Base-by-base conservation (phyloP, 2,797 vertebrate genomes). In the Enteromius thamalakanensis region DNA sequence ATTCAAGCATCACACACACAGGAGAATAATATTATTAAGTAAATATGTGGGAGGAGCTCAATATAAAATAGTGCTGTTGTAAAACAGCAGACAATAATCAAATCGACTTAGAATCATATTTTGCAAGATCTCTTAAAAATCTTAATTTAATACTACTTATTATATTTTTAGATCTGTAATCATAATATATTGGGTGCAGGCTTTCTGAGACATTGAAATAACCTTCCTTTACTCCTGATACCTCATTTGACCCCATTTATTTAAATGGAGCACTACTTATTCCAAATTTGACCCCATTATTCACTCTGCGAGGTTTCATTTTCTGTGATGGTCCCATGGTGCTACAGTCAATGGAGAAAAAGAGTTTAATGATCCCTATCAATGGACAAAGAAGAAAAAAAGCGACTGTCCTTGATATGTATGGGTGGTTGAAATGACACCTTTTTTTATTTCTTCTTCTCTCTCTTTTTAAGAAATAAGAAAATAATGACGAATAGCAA, bases 141-240 rank as follows among this genome's bases (percentile, higher is more conserved):
- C 32, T 75, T 55, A 10, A 40, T 90, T 89, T 68, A 88, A 90
- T 92, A 90, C 82, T 90, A 1, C 37, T 37, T 1, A 37, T 37
- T 3, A 76, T 92, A 93, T 94, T 93, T 94, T 93, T 92, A 94
- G 88, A 83, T 82, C 89, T 88, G 87, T 84, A 81, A 88, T 84
- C 76, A 83, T 90, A 90, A 94, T 90, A 75, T 88, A 93, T 91
- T 78, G 88, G 76, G 92, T 91, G 89, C 10, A 14, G 89, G 92
- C 90, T 3, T 90, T 87, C 88, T 12, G 91, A 67, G 92, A 91
- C 91, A 93, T 90, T 93, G 91, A 91, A 93, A 94, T 92, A 93
- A 92, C 91, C 93, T 93, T 93, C 88, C 78, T 80, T 91, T 91
- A 86, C 93, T 93, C 93, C 76, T 86, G 91, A 86, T 78, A 88